Conservation (phyloP, 2,113 vertebrate genomes). For the Hystrix cristata region DNA sequence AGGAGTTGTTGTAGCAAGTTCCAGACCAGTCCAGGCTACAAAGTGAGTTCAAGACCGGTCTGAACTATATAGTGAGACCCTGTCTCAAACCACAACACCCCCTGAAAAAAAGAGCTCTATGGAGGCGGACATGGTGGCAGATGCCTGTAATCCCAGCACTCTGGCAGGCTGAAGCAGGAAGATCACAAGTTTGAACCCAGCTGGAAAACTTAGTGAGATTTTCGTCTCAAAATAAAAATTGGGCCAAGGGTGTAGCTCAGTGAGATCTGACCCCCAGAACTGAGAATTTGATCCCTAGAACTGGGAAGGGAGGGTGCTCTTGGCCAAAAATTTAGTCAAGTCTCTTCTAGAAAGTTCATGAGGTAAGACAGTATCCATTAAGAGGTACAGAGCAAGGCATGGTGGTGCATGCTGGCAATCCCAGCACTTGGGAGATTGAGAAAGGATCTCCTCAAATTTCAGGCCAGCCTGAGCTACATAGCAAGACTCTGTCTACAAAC, state of each 20-base stretch:
- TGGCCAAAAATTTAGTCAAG: slow-evolving; percentile 36
- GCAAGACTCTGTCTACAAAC: no score
- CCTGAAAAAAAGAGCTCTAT: no score
- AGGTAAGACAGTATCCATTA: not conserved
- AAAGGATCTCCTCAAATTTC: not conserved
- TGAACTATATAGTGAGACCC: not conserved
- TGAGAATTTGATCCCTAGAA: not conserved
- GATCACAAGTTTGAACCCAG: no score
- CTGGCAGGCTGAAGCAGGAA: no score
- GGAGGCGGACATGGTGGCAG: no score
- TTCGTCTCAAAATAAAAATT: no score
- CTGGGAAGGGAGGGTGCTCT: not conserved
- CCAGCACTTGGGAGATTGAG: not conserved
- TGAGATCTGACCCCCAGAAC: not conserved
- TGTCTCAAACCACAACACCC: no score
- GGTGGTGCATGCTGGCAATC: not conserved
- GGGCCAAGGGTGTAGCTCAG: not conserved
- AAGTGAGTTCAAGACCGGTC: not conserved
- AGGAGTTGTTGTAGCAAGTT: not conserved
- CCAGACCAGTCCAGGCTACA: not conserved
- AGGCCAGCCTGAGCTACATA: not conserved
- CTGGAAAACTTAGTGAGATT: no score
- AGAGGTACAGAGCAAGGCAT: not conserved
- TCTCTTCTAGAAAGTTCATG: not conserved
- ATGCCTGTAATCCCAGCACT: no score